Evolutionary conservation across 23 tunicate genomes (phyloP).

Genomic region (Diplosoma virens): DNA sequence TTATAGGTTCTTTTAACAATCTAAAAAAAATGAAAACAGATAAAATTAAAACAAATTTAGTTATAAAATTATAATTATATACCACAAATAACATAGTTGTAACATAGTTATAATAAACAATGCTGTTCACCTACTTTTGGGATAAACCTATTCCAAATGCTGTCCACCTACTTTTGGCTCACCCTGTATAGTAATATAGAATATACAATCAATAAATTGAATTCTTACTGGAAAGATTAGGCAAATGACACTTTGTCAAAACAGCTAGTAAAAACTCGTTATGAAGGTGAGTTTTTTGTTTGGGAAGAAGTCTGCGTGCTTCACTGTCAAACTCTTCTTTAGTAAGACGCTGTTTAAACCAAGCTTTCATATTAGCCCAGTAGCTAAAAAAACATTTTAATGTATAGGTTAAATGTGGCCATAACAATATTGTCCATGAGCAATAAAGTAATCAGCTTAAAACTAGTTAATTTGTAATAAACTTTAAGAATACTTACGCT

Average conservation of each 20-base stretch:
- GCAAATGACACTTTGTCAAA: slow-evolving; percentile 64
- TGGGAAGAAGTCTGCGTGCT: slow-evolving; percentile 59
- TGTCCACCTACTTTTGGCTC: too few species aligned
- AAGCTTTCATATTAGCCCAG: slow-evolving; percentile 82
- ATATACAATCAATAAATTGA: background rate
- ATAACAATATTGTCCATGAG: background rate
- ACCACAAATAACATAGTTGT: too few species aligned
- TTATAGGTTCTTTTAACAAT: too few species aligned
- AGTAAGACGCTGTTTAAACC: slow-evolving; percentile 69
- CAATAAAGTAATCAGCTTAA: background rate
- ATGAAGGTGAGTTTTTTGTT: slow-evolving; percentile 54
- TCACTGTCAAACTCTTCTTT: slow-evolving; percentile 90
- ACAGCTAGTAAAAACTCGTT: slow-evolving; percentile 81
- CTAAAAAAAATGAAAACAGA: too few species aligned
- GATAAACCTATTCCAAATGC: too few species aligned
- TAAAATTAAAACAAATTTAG: too few species aligned
- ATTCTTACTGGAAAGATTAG: slow-evolving; percentile 20
- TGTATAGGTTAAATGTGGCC: background rate
- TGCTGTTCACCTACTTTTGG: too few species aligned
- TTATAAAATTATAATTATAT: too few species aligned
- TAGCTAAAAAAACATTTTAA: slow-evolving; percentile 35
- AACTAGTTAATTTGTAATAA: background rate
- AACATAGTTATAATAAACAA: too few species aligned
- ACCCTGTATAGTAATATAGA: too few species aligned
- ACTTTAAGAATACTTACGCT: slow-evolving; percentile 40